Evolutionary conservation across 2,888 invertebrate genomes (phyloP), one percentile per base, ranked within the genome.

Genomic region (Ennomos erosarius): DNA sequence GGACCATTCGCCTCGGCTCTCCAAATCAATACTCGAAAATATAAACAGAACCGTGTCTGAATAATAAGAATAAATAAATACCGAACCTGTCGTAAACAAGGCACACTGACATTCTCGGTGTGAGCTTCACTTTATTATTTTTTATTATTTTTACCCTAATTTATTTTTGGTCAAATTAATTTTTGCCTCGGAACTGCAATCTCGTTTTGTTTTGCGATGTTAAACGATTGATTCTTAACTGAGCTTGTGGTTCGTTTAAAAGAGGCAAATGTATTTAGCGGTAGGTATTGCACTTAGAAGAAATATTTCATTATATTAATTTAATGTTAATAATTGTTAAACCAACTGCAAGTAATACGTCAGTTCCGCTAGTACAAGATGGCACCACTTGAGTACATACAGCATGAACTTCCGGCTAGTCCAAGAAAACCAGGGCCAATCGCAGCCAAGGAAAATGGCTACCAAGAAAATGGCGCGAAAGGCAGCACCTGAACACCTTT

Each of bases 11-110:
- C 48, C 55, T 53, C 55, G 57, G 56, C 37, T 36, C 10, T 47
- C 55, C 65, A 67, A 69, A 68, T 70, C 72, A 74, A 76, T 70
- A 72, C 69, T 61, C 66, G 63, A 70, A n/a, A 71, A 71, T 70
- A 73, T 70, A 73, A 70, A 75, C 71, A 74, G 67, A 65, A 64
- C 56, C 63, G 59, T 62, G 71, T 71, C 73, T 74, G 70, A 79
- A 81, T 82, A 76, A 80, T 81, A 79, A 74, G 75, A 77, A 78
- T 82, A 81, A 85, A 84, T 83, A 84, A 82, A 84, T 81, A 80
- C 68, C 62, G 58, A 69, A 67, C 58, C 59, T 60, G 61, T 81
- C 84, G 79, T 84, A 84, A 85, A 85, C 74, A 78, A 78, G 73
- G 68, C 26, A 9, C 60, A 51, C 59, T 54, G 65, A 84, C 84